Evolutionary conservation across 2,888 invertebrate genomes (phyloP).

Genomic region (Drosophila paucipuncta): DNA sequence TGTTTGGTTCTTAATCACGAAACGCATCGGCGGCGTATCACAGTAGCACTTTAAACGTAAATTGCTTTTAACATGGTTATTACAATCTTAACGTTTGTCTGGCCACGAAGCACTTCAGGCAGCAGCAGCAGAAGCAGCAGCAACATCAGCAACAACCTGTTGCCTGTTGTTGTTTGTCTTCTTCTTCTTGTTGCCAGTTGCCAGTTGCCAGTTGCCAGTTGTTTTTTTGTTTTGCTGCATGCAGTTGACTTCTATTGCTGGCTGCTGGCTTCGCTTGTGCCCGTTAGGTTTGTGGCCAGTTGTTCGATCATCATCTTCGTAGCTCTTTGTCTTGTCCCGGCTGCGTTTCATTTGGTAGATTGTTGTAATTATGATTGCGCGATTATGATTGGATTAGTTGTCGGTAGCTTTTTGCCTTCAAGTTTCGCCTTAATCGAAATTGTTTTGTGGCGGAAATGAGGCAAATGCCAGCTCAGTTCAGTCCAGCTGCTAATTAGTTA

Average conservation of each 20-base stretch:
- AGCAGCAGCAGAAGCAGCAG: slow-evolving; percentile 55
- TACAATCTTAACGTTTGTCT: slow-evolving; percentile 82
- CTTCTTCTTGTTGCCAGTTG: slow-evolving; percentile 3
- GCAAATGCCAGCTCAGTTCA: slow-evolving; percentile 46
- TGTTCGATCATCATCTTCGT: slow-evolving; percentile 47
- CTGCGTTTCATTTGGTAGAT: slow-evolving; percentile 66
- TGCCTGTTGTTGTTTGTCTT: slow-evolving; percentile 46
- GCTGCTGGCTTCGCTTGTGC: slow-evolving; percentile 37
- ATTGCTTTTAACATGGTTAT: slow-evolving; percentile 84
- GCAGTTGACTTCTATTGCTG: slow-evolving; percentile 31
- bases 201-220: slow-evolving; percentile 1
- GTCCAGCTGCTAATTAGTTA: slow-evolving; percentile 74
- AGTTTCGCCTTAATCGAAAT: slow-evolving; percentile 70
- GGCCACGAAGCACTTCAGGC: slow-evolving; percentile 77
- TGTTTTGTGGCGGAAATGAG: slow-evolving; percentile 70
- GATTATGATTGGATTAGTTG: slow-evolving; percentile 79
- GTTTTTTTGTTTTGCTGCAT: slow-evolving; percentile 9
- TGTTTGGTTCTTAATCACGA: slow-evolving; percentile 76
- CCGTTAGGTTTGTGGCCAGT: slow-evolving; percentile 44
- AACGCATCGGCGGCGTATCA: slow-evolving; percentile 84
- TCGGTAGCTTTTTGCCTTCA: slow-evolving; percentile 61
- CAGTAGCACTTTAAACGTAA: slow-evolving; percentile 84
- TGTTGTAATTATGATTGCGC: slow-evolving; percentile 78
- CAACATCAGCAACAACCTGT: slow-evolving; percentile 45
- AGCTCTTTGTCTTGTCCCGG: slow-evolving; percentile 23